Conservation (phyloP, 53 echinoderm and acorn worm species). For the Crossaster papposus region DNA sequence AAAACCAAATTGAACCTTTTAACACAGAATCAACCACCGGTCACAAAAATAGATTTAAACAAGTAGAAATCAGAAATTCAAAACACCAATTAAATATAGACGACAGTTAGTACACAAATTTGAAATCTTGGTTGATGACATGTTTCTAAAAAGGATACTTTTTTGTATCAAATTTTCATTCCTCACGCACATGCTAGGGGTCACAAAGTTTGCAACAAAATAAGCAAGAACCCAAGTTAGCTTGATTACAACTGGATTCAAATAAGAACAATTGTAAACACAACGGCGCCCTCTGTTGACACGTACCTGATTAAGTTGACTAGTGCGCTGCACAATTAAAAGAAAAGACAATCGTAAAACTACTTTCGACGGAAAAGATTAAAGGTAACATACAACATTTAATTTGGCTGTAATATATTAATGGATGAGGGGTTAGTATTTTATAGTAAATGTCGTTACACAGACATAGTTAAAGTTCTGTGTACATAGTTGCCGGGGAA, state of each 20-base stretch:
- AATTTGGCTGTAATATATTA: no score
- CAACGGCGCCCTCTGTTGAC: not conserved
- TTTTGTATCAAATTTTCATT: not conserved
- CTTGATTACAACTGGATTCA: not conserved
- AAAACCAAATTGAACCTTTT: no score
- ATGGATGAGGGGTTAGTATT: no score
- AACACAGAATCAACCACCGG: no score
- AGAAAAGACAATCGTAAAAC: constrained; percentile 24
- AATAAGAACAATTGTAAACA: not conserved
- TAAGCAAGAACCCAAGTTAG: not conserved
- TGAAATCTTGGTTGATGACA: no score
- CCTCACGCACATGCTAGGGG: constrained; percentile 24
- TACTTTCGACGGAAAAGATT: not conserved
- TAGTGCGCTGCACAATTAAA: constrained; percentile 60
- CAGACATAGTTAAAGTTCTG: no score
- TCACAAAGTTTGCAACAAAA: constrained; percentile 1
- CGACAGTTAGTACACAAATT: no score
- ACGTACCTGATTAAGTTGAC: constrained; percentile 58
- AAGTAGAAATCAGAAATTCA: not conserved
- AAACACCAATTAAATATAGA: not conserved
- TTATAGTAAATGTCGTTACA: no score
- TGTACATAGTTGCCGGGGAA: no score
- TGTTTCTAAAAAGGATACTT: not conserved
- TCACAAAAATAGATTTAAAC: no score
- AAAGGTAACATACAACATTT: not conserved